phyloP scores from a whole-genome alignment of 2,797 vertebrate genomes.

The Sebastes minor region DNA sequence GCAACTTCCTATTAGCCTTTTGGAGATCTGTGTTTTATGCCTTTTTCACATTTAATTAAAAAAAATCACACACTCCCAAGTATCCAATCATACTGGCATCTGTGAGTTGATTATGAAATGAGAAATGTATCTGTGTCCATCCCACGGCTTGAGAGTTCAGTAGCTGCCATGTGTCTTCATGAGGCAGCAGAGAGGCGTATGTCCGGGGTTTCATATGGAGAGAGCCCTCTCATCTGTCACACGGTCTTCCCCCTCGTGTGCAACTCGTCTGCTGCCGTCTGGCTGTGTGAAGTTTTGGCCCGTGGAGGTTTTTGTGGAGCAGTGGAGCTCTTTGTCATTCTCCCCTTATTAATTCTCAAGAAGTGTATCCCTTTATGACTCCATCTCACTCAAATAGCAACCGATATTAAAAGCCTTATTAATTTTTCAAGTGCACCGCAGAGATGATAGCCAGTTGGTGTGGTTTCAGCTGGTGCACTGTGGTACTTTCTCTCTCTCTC shows the following conservation, averaged over 20 bases:
- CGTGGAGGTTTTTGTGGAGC: constrained; percentile 35
- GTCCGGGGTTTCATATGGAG: constrained; percentile 24
- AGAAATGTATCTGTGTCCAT: constrained; percentile 13
- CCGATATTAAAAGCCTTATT: constrained; percentile 77
- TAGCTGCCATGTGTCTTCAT: constrained; percentile 22
- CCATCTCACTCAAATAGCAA: constrained; percentile 58
- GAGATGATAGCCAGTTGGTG: constrained; percentile 41
- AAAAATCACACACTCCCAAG: not conserved
- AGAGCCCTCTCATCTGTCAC: constrained; percentile 46
- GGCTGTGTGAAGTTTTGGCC: constrained; percentile 31
- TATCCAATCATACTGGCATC: constrained; percentile 4
- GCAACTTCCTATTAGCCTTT: constrained; percentile 17
- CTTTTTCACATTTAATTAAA: not conserved
- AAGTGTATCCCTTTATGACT: constrained; percentile 62
- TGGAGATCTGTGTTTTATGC: not conserved
- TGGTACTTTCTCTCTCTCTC: not conserved
- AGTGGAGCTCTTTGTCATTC: constrained; percentile 34
- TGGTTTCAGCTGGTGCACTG: constrained; percentile 30
- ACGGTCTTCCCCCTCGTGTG: not conserved
- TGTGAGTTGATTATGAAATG: constrained; percentile 20
- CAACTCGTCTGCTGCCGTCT: constrained; percentile 17
- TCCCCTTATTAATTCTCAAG: constrained; percentile 52
- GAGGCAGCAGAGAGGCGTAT: constrained; percentile 52
- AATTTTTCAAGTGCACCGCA: constrained; percentile 63
- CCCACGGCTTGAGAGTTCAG: constrained; percentile 5